Conservation (phyloP, 92 coral and sea anemone genomes). For the Umimayanthus kanabou region DNA sequence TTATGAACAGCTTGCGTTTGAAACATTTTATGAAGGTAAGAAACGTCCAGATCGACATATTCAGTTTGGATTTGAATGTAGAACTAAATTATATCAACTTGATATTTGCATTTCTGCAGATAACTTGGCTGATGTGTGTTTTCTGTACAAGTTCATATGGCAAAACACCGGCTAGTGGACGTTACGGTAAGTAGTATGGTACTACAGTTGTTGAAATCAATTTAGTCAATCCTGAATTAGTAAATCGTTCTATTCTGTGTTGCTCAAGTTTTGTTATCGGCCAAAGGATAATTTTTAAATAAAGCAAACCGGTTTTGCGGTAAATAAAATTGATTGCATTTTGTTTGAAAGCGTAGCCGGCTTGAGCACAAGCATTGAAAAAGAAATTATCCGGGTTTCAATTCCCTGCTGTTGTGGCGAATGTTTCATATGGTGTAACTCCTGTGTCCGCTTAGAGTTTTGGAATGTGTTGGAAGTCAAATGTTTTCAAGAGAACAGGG, state of each 20-base stretch:
- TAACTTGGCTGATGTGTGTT: background rate
- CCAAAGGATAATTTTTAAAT: background rate
- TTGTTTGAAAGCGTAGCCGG: background rate
- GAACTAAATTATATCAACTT: background rate
- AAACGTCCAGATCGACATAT: background rate
- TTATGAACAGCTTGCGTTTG: background rate
- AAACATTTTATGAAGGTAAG: background rate
- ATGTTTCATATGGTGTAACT: too few relatives aligned
- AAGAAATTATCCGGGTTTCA: too few relatives aligned
- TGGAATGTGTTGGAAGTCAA: too few relatives aligned
- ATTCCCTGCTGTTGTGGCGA: background rate
- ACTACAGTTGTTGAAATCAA: background rate
- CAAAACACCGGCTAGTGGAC: background rate
- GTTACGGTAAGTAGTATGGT: background rate
- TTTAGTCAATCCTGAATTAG: background rate
- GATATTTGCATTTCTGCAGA: conserved; percentile 1
- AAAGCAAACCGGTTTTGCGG: background rate
- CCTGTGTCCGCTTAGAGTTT: too few relatives aligned
- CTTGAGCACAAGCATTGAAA: background rate
- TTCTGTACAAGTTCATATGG: background rate
- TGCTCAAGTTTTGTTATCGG: background rate
- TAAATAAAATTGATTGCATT: too few relatives aligned
- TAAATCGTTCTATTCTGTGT: background rate
- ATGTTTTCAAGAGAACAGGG: too few relatives aligned
- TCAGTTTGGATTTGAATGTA: background rate